Base-by-base conservation (phyloP, 2,888 invertebrate genomes). In the Caenorhabditis sp. region DNA sequence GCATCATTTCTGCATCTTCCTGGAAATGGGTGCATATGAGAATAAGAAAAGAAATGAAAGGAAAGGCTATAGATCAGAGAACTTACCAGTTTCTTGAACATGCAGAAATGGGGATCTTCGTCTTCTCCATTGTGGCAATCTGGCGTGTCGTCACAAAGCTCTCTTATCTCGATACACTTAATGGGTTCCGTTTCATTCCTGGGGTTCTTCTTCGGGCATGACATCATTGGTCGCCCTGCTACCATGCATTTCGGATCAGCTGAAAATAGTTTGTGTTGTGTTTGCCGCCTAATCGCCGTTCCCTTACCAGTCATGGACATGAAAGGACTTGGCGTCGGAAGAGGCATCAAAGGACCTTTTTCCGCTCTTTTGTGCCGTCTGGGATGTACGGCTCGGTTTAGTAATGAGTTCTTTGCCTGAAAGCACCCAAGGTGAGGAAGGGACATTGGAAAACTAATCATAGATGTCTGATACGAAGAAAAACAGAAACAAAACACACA, bases 91-190 rank as follows among this genome's bases (percentile, higher is more conserved):
- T 72, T 64, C 44, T 85, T 69, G 51, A 84, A 87, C 69, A 85
- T 70, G 68, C 87, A 87, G 50, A 83, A 70, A 1, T 71, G 60
- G 2, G 60, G 69, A 4, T 82, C 60, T 22, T 87, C 87, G 61
- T 87, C 87, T 44, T 85, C 85, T 6, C 80, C 83, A 28, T 67
- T 68, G 2, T 71, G 83, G 65, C 87, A 87, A 51, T 85, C 84
- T 6, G 22, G 47, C 4, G 26, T 18, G 37, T 72, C 67, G 28
- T 87, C 81, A 67, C 87, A 87, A 11, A 87, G 35, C 11, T 83
- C 79, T 0, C 53, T 32, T 18, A 64, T 51, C 9, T 80, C 68
- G 26, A 84, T 61, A 65, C 82, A 82, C 32, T 55, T 32, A 6
- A 58, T 6, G 8, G 28, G 72, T 18, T 80, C 80, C 11, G 35